Base-by-base conservation (phyloP, 2,797 vertebrate species). In the Chrysocyon brachyurus region DNA sequence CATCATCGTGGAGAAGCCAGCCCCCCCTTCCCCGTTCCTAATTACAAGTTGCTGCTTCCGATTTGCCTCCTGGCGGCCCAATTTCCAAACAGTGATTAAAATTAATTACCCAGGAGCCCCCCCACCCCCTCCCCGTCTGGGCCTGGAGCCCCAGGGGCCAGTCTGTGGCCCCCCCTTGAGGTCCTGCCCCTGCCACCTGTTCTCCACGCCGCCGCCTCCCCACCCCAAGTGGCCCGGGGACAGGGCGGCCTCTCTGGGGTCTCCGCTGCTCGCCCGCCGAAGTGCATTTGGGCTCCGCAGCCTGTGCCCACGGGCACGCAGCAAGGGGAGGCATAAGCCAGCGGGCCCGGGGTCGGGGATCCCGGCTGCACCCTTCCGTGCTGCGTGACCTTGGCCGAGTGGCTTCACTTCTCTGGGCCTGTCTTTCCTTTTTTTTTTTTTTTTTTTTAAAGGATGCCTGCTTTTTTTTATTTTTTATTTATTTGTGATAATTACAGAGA, bases 11-110 rank as follows among this genome's bases (percentile, higher is more conserved):
- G 10, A 86, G 88, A 83, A 77, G 68, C 57, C 63, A 66, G 24
- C 46, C 87, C 40, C 9, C 3, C 63, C 21, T 63, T 21, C n/a
- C 70, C 72, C 12, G 19, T 56, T 63, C 79, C 91, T 92, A 64
- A 93, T 96, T 90, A 93, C 64, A 54, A 96, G 79, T 86, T 19
- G 31, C 75, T 56, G 84, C 93, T 96, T 95, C 75, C 1, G 24
- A 81, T 54, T 94, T 70, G 56, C 70, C 87, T 85, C 59, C 92
- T 82, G 96, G 91, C 1, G 11, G 92, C 92, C 91, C 89, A 89
- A 77, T 97, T 97, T 97, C 96, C 96, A 96, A 97, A 96, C 90
- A 86, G 90, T 68, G 93, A 98, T 98, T 97, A 97, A 94, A 97
- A 96, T 97, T 97, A 97, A 97, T 98, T 95, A 97, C 78, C 92